These are phyloP conservation scores for Syrmaticus mikado DNA, from an alignment of 2,113 vertebrate species.

Conservation along the genomic window DNA sequence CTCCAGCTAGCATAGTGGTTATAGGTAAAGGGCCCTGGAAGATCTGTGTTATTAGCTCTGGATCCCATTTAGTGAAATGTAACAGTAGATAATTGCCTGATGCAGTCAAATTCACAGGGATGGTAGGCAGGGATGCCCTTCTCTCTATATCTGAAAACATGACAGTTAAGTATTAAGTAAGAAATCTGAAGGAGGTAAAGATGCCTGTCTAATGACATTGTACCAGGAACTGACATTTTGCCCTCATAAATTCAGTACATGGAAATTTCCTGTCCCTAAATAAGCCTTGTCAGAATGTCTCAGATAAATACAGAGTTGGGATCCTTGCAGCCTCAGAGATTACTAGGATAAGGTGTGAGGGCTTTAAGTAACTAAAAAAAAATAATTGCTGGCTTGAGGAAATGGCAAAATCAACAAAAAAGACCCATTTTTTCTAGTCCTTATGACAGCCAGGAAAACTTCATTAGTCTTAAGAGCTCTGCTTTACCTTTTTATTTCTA, in stretches of 20 bases:
- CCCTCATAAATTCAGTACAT: background rate
- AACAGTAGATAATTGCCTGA: background rate
- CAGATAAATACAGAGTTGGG: background rate
- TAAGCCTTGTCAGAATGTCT: background rate
- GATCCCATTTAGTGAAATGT: background rate
- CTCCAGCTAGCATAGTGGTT: background rate
- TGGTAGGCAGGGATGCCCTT: background rate
- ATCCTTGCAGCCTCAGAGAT: background rate
- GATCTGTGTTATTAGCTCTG: background rate
- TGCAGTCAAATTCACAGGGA: background rate
- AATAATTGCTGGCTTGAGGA: conserved; percentile 39
- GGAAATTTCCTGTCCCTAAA: conserved; percentile 14
- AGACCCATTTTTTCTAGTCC: background rate
- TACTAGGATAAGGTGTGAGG: conserved; percentile 8
- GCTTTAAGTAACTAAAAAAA: conserved; percentile 38
- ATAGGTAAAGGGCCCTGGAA: background rate
- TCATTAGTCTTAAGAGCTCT: conserved; percentile 55
- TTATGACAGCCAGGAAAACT: conserved; percentile 49
- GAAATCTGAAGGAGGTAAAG: background rate
- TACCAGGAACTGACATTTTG: background rate
- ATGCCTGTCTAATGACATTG: background rate
- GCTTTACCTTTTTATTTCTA: conserved; percentile 31
- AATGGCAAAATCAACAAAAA: conserved; percentile 56
- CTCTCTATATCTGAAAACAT: background rate
- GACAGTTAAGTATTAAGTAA: background rate